These are phyloP conservation scores for Pterostichus niger DNA, from an alignment of 2,888 invertebrate species.

Conservation along the genomic window DNA sequence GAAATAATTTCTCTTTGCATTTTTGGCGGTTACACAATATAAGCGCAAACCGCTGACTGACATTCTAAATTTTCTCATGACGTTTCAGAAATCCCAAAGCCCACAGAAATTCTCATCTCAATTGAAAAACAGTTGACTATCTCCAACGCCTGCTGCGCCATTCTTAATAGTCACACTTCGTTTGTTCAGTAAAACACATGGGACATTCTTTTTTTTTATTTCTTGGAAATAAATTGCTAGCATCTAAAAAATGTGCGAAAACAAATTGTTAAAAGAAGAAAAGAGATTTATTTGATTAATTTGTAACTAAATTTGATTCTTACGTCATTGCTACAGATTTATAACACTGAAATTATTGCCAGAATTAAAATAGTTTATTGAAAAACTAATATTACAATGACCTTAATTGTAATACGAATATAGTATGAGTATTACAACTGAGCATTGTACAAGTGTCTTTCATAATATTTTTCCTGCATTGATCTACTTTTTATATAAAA, in stretches of 20 bases:
- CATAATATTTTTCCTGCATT: too few species aligned
- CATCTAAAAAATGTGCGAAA: too few species aligned
- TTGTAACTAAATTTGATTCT: constrained; percentile 22
- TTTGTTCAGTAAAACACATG: background rate
- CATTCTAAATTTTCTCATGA: constrained; percentile 9
- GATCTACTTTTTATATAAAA: too few species aligned
- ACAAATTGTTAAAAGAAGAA: background rate
- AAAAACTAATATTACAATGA: too few species aligned
- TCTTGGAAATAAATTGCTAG: too few species aligned
- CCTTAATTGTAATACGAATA: too few species aligned
- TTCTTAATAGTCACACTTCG: background rate
- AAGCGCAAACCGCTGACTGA: background rate
- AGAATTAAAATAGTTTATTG: background rate
- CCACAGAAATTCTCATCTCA: background rate
- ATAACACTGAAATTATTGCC: background rate
- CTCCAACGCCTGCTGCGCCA: background rate
- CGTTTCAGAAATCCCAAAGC: constrained; percentile 7
- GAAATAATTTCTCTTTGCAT: background rate
- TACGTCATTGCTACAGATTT: background rate
- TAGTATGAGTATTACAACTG: too few species aligned
- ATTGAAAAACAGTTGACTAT: background rate
- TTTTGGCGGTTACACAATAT: constrained; percentile 1
- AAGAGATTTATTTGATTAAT: constrained; percentile 18
- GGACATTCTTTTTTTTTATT: too few species aligned
- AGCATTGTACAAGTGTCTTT: too few species aligned